Conservation (phyloP, 2,797 vertebrate species). For the Muscicapa comitata region DNA sequence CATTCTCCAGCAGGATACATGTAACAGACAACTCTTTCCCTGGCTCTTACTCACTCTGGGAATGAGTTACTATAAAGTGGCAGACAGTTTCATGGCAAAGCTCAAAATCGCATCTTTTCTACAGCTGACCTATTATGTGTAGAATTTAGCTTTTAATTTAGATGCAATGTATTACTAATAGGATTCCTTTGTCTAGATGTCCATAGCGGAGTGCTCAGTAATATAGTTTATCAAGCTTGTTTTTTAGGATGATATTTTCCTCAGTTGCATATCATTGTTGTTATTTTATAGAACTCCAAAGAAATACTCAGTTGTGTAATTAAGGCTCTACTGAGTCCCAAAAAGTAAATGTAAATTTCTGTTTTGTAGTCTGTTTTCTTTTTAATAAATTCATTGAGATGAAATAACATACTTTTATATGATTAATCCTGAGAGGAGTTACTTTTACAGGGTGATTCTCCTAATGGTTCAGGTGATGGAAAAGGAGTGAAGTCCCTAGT, state of each 20-base stretch:
- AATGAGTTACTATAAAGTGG: neutral
- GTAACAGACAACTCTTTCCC: neutral
- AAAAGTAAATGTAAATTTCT: neutral
- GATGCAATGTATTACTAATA: neutral
- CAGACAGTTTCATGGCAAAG: neutral
- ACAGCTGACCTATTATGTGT: neutral
- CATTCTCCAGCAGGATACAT: neutral
- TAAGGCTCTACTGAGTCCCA: neutral
- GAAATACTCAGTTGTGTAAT: neutral
- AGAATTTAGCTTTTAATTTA: neutral
- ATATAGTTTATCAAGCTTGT: neutral
- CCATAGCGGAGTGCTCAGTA: neutral
- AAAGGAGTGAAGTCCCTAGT: conserved; percentile 96
- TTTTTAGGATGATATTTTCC: neutral
- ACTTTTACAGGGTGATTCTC: conserved; percentile 76
- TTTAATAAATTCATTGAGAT: neutral
- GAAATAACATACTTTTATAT: neutral
- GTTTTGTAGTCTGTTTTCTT: neutral
- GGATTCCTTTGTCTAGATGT: neutral
- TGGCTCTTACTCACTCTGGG: neutral
- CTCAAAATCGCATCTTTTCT: neutral
- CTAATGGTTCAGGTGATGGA: conserved; percentile 85
- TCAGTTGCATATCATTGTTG: neutral
- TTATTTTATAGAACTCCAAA: neutral
- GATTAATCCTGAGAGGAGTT: conserved; percentile 32